Percentiles rank a stretch among this genome's conserved stretches.
These are phyloP conservation scores for Melitaea athalia DNA, from an alignment of 2,888 invertebrate genomes.

Conservation along the genomic window DNA sequence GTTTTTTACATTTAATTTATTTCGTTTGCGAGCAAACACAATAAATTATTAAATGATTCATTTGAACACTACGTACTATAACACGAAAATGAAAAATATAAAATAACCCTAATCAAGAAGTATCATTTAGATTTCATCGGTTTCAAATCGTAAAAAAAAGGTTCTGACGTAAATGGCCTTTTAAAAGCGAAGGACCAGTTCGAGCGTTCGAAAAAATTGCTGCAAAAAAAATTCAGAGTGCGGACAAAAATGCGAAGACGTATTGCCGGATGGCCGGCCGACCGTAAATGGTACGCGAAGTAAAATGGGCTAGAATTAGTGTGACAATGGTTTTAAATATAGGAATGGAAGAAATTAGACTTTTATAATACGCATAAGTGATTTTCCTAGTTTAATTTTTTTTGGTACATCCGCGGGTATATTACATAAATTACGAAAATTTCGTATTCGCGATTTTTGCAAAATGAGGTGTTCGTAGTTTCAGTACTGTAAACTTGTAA, in stretches of 20 bases:
- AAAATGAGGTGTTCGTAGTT: no score
- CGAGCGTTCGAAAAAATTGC: conserved; percentile 51
- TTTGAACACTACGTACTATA: background rate
- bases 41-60: no score
- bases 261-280: conserved; percentile 44
- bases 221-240: conserved; percentile 44
- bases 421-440: no score
- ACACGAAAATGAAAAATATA: background rate
- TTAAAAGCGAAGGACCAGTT: conserved; percentile 55
- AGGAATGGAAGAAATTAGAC: no score
- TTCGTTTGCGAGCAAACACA: no score
- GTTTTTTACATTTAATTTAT: no score
- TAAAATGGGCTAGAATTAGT: conserved; percentile 38
- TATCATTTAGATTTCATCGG: conserved; percentile 42
- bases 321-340: conserved; percentile 28
- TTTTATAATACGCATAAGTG: no score
- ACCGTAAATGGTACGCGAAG: conserved; percentile 46
- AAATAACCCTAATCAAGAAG: background rate
- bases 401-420: no score
- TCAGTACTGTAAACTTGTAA: no score
- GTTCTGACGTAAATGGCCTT: conserved; percentile 59
- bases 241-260: conserved; percentile 47
- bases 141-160: conserved; percentile 54
- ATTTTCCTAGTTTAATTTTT: no score
- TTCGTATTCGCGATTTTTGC: no score